A percentile compares a stretch with the other conserved stretches of the same genome.
Conservation (phyloP, 2,888 invertebrate genomes). For the Amphimallon solstitiale region DNA sequence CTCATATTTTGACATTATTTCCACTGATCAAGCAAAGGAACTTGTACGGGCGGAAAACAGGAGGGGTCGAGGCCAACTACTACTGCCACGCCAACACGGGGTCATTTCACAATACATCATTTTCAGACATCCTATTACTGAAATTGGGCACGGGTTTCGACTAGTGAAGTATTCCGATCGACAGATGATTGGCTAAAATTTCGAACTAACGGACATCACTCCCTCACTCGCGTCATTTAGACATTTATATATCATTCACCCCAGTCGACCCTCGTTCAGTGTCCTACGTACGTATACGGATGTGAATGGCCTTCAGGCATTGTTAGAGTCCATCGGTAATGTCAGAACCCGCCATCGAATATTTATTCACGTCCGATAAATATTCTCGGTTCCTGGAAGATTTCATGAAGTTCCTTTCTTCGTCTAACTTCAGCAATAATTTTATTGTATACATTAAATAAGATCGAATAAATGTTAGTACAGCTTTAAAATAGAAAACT, state of each 20-base stretch:
- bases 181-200: conserved; percentile 54
- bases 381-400: conserved; percentile 11
- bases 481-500: too few species aligned
- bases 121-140: conserved; percentile 61
- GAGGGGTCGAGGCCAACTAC: conserved; percentile 30
- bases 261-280: conserved; percentile 19
- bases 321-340: conserved; percentile 23
- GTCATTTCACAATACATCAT: conserved; percentile 61
- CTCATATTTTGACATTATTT: conserved; percentile 54
- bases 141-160: conserved; percentile 57
- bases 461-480: too few species aligned
- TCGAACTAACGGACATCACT: conserved; percentile 49
- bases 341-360: conserved; percentile 27
- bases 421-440: too few species aligned
- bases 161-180: conserved; percentile 51
- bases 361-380: conserved; percentile 14
- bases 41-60: conserved; percentile 32
- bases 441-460: too few species aligned
- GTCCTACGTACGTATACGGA: conserved; percentile 6
- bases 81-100: conserved; percentile 43
- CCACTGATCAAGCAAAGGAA: conserved; percentile 52
- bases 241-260: conserved; percentile 51
- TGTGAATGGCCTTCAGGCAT: conserved; percentile 28
- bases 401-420: too few species aligned
- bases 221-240: conserved; percentile 53